These are phyloP conservation scores for Emys orbicularis DNA, from an alignment of 2,797 vertebrate species.

Conservation along the genomic window DNA sequence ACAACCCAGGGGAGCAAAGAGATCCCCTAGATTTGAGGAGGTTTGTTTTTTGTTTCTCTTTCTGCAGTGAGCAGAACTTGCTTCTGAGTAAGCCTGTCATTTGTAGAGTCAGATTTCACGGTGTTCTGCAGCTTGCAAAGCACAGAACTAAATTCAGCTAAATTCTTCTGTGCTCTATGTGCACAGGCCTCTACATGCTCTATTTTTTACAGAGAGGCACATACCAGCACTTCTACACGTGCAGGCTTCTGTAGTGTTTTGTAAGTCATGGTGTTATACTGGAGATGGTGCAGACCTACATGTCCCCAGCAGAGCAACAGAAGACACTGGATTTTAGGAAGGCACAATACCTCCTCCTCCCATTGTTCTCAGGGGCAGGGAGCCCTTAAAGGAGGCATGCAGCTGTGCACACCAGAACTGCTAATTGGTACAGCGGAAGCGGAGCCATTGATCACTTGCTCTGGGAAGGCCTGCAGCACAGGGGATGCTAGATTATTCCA, in stretches of 20 bases:
- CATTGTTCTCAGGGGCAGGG: neutral
- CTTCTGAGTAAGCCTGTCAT: neutral
- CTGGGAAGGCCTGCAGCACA: neutral
- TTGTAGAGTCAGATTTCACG: neutral
- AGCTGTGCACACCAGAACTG: neutral
- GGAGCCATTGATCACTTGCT: neutral
- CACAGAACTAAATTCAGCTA: neutral
- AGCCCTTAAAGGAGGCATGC: neutral
- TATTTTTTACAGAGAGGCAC: neutral
- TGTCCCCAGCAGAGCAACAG: neutral
- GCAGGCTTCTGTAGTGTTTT: neutral
- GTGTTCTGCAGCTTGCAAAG: neutral
- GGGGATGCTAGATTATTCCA: accelerated
- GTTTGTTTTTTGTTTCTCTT: neutral
- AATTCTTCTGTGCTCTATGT: neutral
- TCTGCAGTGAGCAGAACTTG: neutral
- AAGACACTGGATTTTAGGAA: neutral
- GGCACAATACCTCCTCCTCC: neutral
- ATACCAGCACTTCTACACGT: accelerated
- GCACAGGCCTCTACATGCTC: neutral
- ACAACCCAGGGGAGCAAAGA: neutral
- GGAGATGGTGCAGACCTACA: neutral
- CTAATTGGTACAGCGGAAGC: accelerated
- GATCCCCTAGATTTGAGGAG: neutral
- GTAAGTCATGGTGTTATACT: neutral